A percentile compares a stretch with the other conserved stretches of the same genome.
These are phyloP conservation scores for Crypturellus tataupa DNA, from an alignment of 2,797 vertebrate genomes.

Conservation along the genomic window DNA sequence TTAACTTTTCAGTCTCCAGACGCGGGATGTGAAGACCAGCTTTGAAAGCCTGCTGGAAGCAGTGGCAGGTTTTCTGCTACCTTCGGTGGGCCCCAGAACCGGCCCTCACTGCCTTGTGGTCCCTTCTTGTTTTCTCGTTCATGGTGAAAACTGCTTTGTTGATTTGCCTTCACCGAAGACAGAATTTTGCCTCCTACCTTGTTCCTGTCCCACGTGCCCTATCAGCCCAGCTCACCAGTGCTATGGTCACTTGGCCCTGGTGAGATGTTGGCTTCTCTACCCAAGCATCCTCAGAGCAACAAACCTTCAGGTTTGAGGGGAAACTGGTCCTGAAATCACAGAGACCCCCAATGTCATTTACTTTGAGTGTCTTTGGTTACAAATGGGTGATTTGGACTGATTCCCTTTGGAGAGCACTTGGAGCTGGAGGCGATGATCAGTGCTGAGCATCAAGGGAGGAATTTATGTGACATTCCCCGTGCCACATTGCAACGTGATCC, in stretches of 20 bases:
- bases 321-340: background rate
- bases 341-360: background rate
- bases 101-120: background rate
- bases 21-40: background rate
- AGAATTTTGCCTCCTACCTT: background rate
- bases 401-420: background rate
- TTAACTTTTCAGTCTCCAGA: background rate
- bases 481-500: background rate
- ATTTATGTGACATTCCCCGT: background rate
- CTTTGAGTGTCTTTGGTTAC: background rate
- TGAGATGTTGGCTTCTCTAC: fast-evolving
- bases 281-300: background rate
- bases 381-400: fast-evolving
- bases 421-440: background rate
- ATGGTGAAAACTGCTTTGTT: background rate
- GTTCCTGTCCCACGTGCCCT: fast-evolving
- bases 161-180: background rate
- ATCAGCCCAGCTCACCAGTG: background rate
- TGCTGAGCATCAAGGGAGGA: background rate
- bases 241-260: fast-evolving
- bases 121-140: background rate
- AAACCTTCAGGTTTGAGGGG: background rate
- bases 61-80: background rate
- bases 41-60: background rate
- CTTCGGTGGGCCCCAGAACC: background rate